A percentile compares a stretch with the other conserved stretches of the same genome.
Evolutionary conservation across 2,113 vertebrate species (phyloP).

Genomic region (Microcebus lehilahytsara): DNA sequence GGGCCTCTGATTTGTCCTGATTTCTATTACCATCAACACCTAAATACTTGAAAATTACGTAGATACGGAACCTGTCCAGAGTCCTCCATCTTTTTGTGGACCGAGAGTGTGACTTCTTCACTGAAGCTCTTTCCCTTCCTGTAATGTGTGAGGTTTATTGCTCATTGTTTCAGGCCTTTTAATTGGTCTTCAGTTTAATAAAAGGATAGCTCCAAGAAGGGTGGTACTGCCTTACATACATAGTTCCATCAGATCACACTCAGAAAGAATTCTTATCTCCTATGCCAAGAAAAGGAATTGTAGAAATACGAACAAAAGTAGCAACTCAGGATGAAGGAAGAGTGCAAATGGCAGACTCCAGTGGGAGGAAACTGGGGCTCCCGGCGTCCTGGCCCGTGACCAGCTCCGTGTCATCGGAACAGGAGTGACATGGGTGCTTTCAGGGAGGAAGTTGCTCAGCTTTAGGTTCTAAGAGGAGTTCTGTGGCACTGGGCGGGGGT

Average conservation of each 20-base stretch:
- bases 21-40: not conserved
- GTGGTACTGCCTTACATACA: not conserved
- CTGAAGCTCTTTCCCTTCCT: not conserved
- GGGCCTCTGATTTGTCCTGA: not conserved
- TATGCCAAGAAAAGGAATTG: not conserved
- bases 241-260: not conserved
- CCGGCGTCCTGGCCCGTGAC: not conserved
- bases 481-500: not conserved
- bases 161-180: not conserved
- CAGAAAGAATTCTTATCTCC: not conserved
- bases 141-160: fast-evolving
- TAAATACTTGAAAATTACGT: fast-evolving
- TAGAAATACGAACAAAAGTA: not conserved
- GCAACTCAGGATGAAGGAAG: not conserved
- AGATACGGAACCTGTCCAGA: not conserved
- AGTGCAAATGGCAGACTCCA: not conserved
- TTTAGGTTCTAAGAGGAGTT: not conserved
- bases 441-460: not conserved
- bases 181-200: fast-evolving
- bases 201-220: not conserved
- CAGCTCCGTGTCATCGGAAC: fast-evolving
- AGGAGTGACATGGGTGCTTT: not conserved
- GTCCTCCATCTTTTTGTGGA: not conserved
- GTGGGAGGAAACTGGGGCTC: not conserved
- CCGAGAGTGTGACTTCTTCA: not conserved